Evolutionary conservation across 2,888 invertebrate species (phyloP), one percentile per base, ranked within the genome.

Genomic region (Cataglyphis rosenhaueri): DNA sequence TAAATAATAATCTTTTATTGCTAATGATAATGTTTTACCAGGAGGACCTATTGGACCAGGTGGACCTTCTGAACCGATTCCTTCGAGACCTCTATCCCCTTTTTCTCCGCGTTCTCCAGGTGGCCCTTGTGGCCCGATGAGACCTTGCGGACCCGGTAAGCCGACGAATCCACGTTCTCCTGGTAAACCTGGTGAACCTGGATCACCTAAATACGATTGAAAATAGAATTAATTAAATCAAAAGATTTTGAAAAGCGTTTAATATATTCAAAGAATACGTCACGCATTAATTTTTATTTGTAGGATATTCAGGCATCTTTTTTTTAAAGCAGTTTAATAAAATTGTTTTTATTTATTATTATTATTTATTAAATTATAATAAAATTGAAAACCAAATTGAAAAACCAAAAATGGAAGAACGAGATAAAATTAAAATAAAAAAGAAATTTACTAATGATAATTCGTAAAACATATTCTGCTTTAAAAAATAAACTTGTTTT

Each of bases 1-100:
- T 25, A 25, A 1, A 41, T 62, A 64, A 64, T 55, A 38, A 48
- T 57, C 0, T 41, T 68, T 48, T 32, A 18, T 35, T 48, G 2
- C n/a, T 52, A 52, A 35, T 55, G n/a, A 57, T 21, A 10, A 29
- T 32, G 6, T 59, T 73, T n/a, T 94, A 96, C 97, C 97, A 94
- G 96, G 95, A 79, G 95, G 91, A 62, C 98, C 98, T 86, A 96
- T 95, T 0, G 96, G 96, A 3, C 98, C 98, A 75, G 96, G 95
- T 0, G 96, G 96, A 0, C 98, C 98, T 91, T 97, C 97, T 21
- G 96, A 91, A 0, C 98, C 97, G 4, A 97, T 94, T 0, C 98
- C 98, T 92, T 97, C 96, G 0, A 96, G 95, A 44, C 96, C 97
- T 88, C 96, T 95, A 25, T 97, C 97, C 0, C 98, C 98, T 91